phyloP scores from a whole-genome alignment of 2,797 vertebrate species.

The Lycodopsis pacificus region DNA sequence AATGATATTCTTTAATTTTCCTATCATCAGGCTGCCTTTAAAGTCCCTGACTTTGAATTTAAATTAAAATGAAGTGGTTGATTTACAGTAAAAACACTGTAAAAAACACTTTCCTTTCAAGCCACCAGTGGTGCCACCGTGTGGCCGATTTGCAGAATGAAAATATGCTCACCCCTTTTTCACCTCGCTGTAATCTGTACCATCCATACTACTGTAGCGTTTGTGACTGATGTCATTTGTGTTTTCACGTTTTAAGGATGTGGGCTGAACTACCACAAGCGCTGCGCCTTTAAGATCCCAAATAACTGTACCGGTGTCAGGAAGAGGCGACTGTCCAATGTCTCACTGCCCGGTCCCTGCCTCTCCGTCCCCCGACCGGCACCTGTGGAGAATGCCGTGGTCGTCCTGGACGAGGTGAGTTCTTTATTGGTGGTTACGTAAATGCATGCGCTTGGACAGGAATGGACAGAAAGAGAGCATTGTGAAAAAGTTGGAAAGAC shows the following conservation, averaged over 20 bases:
- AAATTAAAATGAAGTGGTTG: constrained; percentile 25
- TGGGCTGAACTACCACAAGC: constrained; percentile 98
- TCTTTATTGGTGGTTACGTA: neutral
- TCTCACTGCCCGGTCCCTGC: constrained; percentile 91
- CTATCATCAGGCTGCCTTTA: constrained; percentile 27
- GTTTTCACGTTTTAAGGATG: constrained; percentile 86
- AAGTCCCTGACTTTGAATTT: constrained; percentile 19
- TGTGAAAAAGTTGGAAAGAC: constrained; percentile 10
- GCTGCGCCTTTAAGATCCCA: constrained; percentile 98
- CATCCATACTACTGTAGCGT: neutral
- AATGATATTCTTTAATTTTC: constrained; percentile 30
- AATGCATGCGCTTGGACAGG: neutral
- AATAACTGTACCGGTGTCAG: constrained; percentile 97
- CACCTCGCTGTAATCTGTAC: neutral
- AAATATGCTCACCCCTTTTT: neutral
- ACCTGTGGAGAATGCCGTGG: constrained; percentile 86
- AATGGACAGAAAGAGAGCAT: neutral
- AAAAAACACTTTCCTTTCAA: constrained; percentile 16
- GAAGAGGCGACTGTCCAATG: constrained; percentile 94
- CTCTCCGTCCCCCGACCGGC: constrained; percentile 90
- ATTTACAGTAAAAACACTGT: constrained; percentile 31
- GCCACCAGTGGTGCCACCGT: constrained; percentile 24
- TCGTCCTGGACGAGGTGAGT: constrained; percentile 90
- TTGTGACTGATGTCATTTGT: constrained; percentile 42
- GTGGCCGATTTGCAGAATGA: constrained; percentile 29